A percentile compares a stretch with the other conserved stretches of the same genome.
phyloP scores from a whole-genome alignment of 53 echinoderm and acorn worm species.

The Luidia sarsii region DNA sequence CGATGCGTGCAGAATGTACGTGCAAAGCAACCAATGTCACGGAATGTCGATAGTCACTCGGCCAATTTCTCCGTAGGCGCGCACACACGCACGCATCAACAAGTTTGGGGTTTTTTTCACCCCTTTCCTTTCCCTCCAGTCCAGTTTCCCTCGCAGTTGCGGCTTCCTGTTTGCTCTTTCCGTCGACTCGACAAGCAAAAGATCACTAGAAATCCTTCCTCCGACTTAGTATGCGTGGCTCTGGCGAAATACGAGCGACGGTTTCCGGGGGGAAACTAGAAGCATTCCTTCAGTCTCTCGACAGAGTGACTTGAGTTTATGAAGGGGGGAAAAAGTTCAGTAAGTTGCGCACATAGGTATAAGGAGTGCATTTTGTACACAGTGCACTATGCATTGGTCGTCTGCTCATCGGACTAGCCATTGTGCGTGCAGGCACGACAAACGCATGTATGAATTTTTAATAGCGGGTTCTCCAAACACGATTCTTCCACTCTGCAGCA shows the following conservation, averaged over 20 bases:
- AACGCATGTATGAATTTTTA: constrained; percentile 54
- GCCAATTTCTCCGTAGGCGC: constrained; percentile 36
- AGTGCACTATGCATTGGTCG: background rate
- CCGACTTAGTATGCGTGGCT: constrained; percentile 12
- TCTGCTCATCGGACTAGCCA: constrained; percentile 2
- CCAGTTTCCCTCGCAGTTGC: too few relatives aligned
- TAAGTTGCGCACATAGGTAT: background rate
- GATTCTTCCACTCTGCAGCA: constrained; percentile 18
- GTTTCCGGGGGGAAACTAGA: constrained; percentile 36
- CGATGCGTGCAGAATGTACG: constrained; percentile 20
- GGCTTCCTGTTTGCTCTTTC: constrained; percentile 17
- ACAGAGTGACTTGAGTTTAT: too few relatives aligned
- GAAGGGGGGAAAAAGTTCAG: constrained; percentile 9
- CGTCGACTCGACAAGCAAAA: constrained; percentile 16
- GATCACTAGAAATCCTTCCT: constrained; percentile 3
- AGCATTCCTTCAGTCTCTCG: constrained; percentile 48
- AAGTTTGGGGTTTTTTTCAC: too few relatives aligned
- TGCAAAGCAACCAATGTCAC: constrained; percentile 54
- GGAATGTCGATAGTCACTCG: constrained; percentile 55
- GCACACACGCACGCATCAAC: constrained; percentile 53
- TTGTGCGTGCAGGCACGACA: constrained; percentile 41
- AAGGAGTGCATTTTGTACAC: too few relatives aligned
- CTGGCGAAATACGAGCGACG: constrained; percentile 24
- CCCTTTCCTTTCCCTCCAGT: too few relatives aligned
- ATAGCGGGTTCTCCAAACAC: too few relatives aligned